phyloP scores from a whole-genome alignment of 2,113 vertebrate genomes.

The Malurus elegans region DNA sequence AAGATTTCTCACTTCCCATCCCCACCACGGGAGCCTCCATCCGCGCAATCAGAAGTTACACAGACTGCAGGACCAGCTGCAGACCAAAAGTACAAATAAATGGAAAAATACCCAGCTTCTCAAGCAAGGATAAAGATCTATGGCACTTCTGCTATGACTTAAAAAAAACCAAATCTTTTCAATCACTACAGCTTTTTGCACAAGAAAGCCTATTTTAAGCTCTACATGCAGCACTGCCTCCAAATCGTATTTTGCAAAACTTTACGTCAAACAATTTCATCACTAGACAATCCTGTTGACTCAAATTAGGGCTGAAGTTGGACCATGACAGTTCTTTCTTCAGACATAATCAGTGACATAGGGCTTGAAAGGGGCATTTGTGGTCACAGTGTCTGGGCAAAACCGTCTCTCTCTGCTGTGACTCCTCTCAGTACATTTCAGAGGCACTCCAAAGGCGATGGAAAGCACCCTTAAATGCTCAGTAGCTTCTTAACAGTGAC shows the following conservation, averaged over 20 bases:
- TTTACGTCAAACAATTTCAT: background rate
- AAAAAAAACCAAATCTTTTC: background rate
- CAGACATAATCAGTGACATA: background rate
- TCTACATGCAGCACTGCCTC: background rate
- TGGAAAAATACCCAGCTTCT: background rate
- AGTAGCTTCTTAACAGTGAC: background rate
- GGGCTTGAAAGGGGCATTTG: background rate
- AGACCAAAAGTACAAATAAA: background rate
- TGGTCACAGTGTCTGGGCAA: background rate
- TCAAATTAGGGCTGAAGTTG: background rate
- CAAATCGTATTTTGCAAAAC: background rate
- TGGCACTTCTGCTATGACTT: background rate
- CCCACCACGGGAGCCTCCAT: fast-evolving
- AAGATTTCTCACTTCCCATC: background rate
- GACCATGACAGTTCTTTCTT: background rate
- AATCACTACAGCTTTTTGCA: background rate
- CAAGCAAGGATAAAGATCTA: background rate
- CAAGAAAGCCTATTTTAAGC: background rate
- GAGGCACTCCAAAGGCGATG: background rate
- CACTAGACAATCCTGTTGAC: background rate
- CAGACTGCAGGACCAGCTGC: background rate
- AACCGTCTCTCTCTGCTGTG: background rate
- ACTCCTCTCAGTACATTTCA: background rate
- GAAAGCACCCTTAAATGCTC: background rate
- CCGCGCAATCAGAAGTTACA: fast-evolving